A percentile compares a stretch with the other conserved stretches of the same genome.
phyloP scores from a whole-genome alignment of 2,888 invertebrate species.

The Lepidochrysops patricia region DNA sequence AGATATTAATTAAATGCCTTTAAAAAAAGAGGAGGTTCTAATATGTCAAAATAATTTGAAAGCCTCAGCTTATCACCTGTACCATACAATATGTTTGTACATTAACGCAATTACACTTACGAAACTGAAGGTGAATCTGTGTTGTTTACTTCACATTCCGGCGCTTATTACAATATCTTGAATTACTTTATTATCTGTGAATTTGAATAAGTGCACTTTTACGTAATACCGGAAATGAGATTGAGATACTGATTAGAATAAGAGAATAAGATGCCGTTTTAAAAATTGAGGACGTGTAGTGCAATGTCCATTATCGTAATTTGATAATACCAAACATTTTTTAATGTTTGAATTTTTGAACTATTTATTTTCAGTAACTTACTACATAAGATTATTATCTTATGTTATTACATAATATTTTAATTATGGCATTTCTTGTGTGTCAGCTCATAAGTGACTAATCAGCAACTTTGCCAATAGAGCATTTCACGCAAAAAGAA shows the following conservation, averaged over 20 bases:
- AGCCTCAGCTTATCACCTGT: slow-evolving; percentile 17
- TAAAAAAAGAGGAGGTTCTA: too few relatives aligned
- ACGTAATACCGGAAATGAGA: neutral
- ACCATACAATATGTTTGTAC: slow-evolving; percentile 34
- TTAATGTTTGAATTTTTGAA: too few relatives aligned
- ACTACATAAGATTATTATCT: too few relatives aligned
- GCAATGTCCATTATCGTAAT: too few relatives aligned
- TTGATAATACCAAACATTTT: too few relatives aligned
- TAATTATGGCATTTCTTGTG: too few relatives aligned
- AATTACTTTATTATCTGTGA: slow-evolving; percentile 18
- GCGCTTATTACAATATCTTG: slow-evolving; percentile 24
- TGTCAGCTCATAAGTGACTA: too few relatives aligned
- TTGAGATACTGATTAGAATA: neutral
- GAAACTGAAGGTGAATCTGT: slow-evolving; percentile 41
- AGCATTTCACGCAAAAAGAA: too few relatives aligned
- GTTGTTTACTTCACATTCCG: slow-evolving; percentile 42
- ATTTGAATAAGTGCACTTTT: slow-evolving; percentile 2
- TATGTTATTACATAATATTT: too few relatives aligned
- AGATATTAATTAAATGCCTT: too few relatives aligned
- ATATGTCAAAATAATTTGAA: neutral
- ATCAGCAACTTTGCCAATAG: too few relatives aligned
- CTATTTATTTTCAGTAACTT: too few relatives aligned
- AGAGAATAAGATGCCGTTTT: neutral
- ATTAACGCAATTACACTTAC: slow-evolving; percentile 49
- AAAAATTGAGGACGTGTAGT: neutral